Conservation (phyloP, 2,113 vertebrate genomes). For the Vicugna pacos region DNA sequence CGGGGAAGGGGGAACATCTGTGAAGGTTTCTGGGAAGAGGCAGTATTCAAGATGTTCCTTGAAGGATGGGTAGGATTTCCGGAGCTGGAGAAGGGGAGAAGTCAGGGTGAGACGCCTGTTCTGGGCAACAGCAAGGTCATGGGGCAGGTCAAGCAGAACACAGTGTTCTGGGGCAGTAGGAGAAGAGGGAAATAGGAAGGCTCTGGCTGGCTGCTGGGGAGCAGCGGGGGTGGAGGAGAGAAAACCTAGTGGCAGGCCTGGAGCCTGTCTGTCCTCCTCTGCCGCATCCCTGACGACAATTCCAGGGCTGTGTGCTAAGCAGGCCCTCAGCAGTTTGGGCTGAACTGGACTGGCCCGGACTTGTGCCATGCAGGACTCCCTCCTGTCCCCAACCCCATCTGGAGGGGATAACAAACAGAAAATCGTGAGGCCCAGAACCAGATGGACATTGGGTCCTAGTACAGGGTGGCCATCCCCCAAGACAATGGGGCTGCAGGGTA, state of each 20-base stretch:
- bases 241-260: background rate
- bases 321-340: background rate
- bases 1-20: background rate
- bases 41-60: background rate
- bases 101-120: background rate
- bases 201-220: background rate
- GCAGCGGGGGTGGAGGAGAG: background rate
- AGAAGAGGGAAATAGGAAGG: background rate
- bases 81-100: background rate
- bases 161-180: background rate
- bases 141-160: slow-evolving; percentile 46
- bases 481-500: background rate
- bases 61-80: slow-evolving; percentile 45
- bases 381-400: background rate
- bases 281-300: background rate
- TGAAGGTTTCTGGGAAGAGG: slow-evolving; percentile 37
- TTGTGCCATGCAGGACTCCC: background rate
- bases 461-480: background rate
- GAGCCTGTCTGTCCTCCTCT: background rate
- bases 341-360: background rate
- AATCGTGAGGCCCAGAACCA: background rate
- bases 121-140: slow-evolving; percentile 28
- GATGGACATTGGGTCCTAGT: background rate
- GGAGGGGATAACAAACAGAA: background rate
- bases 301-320: background rate